These are phyloP conservation scores for Hemiprocne comata DNA, from an alignment of 2,113 vertebrate species.

Conservation along the genomic window DNA sequence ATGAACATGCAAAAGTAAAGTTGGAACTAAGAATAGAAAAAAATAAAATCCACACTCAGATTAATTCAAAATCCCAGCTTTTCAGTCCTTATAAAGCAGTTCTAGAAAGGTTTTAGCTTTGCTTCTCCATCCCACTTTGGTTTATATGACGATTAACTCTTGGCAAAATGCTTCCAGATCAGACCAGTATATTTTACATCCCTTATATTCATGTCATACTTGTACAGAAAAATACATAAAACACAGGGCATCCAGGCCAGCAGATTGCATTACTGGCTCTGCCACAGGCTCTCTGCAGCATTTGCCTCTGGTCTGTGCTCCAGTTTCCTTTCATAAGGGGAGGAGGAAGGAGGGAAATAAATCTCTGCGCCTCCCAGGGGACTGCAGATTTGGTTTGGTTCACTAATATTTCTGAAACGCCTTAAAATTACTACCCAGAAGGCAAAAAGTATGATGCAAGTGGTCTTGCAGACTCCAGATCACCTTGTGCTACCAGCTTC, in stretches of 20 bases:
- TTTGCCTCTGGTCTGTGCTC: neutral
- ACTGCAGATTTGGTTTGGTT: neutral
- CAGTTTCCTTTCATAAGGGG: neutral
- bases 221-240: conserved; percentile 47
- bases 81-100: neutral
- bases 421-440: neutral
- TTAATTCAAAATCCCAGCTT: conserved; percentile 36
- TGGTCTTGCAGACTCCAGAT: neutral
- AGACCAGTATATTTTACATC: neutral
- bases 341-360: conserved; percentile 3
- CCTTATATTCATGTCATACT: conserved; percentile 28
- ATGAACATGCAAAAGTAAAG: neutral
- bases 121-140: neutral
- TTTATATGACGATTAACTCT: conserved; percentile 37
- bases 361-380: neutral
- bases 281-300: conserved; percentile 6
- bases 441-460: neutral
- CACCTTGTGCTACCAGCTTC: neutral
- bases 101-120: conserved; percentile 26
- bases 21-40: neutral
- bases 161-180: conserved; percentile 51
- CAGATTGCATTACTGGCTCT: conserved; percentile 25
- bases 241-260: neutral
- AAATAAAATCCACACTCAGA: neutral
- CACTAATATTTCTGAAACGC: neutral